Conservation (phyloP, 2,888 invertebrate genomes). For the Acanthosepion esculentum region DNA sequence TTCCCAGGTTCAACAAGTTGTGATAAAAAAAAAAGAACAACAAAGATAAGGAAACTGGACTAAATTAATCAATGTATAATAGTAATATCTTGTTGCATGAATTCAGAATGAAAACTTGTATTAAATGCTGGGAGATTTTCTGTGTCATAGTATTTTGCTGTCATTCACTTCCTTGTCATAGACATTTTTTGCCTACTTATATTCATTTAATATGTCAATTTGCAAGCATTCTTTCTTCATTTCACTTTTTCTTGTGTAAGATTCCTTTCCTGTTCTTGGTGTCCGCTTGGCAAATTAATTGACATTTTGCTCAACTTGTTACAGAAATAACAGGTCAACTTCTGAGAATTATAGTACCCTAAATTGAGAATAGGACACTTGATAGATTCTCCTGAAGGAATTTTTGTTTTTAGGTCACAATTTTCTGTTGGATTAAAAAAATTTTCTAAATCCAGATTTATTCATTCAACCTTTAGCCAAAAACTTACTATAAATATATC, state of each 20-base stretch:
- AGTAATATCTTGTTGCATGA: too few relatives aligned
- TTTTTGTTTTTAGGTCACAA: background rate
- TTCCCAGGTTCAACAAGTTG: too few relatives aligned
- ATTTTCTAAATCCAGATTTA: background rate
- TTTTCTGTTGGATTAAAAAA: too few relatives aligned
- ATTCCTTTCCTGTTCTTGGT: background rate
- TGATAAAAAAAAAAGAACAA: too few relatives aligned
- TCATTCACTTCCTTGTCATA: too few relatives aligned
- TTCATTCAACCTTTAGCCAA: background rate
- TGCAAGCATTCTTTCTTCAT: background rate
- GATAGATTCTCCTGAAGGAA: background rate
- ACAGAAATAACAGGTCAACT: background rate
- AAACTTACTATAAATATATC: background rate
- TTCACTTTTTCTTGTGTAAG: background rate
- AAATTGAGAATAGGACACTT: background rate
- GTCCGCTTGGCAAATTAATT: background rate
- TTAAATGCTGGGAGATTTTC: too few relatives aligned
- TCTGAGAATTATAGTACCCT: background rate
- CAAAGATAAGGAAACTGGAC: too few relatives aligned
- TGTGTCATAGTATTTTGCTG: too few relatives aligned
- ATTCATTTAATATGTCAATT: too few relatives aligned
- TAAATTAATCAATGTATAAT: too few relatives aligned
- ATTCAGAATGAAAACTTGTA: too few relatives aligned
- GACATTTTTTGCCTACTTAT: too few relatives aligned
- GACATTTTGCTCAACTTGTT: background rate